Percentiles rank a stretch among this genome's conserved stretches.
These are phyloP conservation scores for Podilymbus podiceps DNA, from an alignment of 2,113 vertebrate species.

Conservation along the genomic window DNA sequence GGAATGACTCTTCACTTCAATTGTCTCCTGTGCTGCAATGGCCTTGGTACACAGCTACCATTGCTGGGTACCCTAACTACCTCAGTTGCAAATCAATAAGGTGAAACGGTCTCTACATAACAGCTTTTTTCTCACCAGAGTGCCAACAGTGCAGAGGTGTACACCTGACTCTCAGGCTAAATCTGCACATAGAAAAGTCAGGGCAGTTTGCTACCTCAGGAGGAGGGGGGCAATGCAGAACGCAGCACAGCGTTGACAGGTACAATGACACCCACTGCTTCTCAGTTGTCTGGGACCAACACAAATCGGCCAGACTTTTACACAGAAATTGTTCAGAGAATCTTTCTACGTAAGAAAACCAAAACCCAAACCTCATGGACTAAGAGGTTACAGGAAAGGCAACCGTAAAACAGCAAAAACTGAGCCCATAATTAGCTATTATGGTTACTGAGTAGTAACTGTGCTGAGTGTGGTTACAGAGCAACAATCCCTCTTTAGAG, in stretches of 20 bases:
- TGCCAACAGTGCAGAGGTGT: fast-evolving
- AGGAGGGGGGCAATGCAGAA: not conserved
- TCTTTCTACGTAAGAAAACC: not conserved
- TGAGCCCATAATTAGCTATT: not conserved
- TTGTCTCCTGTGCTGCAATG: not conserved
- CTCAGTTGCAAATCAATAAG: fast-evolving
- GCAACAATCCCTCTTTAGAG: not conserved
- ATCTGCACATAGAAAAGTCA: not conserved
- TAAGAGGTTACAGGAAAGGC: not conserved
- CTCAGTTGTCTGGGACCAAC: not conserved
- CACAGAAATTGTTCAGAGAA: not conserved
- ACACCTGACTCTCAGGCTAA: not conserved
- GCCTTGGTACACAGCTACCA: not conserved
- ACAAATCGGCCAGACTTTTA: not conserved
- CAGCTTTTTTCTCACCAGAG: not conserved
- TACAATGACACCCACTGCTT: fast-evolving
- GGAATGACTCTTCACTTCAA: not conserved
- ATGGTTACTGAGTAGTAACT: not conserved
- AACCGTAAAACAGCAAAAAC: not conserved
- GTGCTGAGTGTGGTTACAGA: not conserved
- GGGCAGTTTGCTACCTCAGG: not conserved
- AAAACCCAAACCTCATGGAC: not conserved
- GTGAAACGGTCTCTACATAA: not conserved
- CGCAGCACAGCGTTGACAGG: no score
- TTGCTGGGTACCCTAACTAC: no score